Conservation (phyloP, 2,113 vertebrate species). For the Platysteira castanea region DNA sequence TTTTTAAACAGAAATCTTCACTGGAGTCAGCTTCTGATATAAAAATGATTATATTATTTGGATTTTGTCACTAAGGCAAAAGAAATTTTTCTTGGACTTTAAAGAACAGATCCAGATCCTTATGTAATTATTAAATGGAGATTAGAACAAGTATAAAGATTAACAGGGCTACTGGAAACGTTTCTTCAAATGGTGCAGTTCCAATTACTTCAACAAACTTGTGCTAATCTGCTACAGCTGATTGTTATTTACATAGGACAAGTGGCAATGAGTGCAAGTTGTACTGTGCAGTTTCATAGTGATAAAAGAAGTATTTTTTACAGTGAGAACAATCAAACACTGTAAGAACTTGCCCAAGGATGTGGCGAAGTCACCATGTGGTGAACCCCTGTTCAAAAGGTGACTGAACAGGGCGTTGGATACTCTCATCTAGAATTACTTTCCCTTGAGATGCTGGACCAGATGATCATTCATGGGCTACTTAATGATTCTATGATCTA, state of each 20-base stretch:
- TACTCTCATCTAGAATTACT: not conserved
- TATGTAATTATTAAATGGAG: not conserved
- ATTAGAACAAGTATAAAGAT: not conserved
- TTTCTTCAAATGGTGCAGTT: not conserved
- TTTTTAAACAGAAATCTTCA: not conserved
- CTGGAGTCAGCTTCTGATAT: not conserved
- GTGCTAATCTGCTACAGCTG: not conserved
- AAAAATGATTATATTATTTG: not conserved
- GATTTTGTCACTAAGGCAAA: not conserved
- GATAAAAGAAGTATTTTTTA: not conserved
- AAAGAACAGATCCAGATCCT: not conserved
- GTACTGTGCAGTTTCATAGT: rapidly evolving
- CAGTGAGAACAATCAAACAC: not conserved
- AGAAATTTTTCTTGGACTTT: not conserved
- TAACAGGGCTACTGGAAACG: not conserved
- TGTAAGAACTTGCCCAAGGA: not conserved
- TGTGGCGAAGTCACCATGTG: not conserved
- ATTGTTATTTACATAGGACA: not conserved
- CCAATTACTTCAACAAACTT: not conserved
- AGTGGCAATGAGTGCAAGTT: not conserved
- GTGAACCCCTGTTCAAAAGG: not conserved
- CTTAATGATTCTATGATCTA: not conserved
- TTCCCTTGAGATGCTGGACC: not conserved
- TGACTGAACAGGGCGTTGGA: not conserved
- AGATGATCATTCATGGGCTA: not conserved